A percentile compares a stretch with the other conserved stretches of the same genome.
Evolutionary conservation across 2,797 vertebrate species (phyloP).

Genomic region (Percopsis omiscomaycus): DNA sequence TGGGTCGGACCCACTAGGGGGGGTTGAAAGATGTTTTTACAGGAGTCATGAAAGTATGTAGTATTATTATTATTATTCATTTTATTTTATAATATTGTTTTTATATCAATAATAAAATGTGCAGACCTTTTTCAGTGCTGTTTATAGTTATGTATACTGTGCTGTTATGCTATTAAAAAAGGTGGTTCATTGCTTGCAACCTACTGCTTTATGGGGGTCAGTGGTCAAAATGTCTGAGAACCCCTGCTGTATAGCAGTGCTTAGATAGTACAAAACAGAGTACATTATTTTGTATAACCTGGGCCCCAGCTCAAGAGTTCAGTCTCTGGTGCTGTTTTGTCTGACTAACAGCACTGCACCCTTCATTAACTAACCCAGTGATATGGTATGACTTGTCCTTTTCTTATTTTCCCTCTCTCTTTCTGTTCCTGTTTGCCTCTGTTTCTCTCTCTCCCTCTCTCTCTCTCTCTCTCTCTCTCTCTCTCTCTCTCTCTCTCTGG

Average conservation of each 20-base stretch:
- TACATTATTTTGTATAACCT: conserved; percentile 14
- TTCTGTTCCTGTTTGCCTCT: conserved; percentile 26
- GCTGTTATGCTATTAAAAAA: too few relatives aligned
- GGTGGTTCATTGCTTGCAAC: too few relatives aligned
- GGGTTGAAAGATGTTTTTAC: too few relatives aligned
- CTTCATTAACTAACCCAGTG: conserved; percentile 45
- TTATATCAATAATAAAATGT: too few relatives aligned
- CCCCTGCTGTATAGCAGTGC: neutral
- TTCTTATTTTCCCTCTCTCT: conserved; percentile 20
- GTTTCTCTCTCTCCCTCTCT: conserved; percentile 17
- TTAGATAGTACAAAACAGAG: conserved; percentile 3
- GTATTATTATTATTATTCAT: too few relatives aligned
- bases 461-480: conserved; percentile 5
- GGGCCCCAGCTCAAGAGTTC: conserved; percentile 42
- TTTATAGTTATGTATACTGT: too few relatives aligned
- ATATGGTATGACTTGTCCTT: conserved; percentile 29
- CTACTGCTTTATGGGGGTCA: too few relatives aligned
- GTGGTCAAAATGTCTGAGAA: too few relatives aligned
- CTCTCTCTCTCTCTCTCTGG: conserved; percentile 38
- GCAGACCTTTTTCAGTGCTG: too few relatives aligned
- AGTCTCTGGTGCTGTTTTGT: conserved; percentile 54
- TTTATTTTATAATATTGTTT: too few relatives aligned
- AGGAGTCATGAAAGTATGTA: too few relatives aligned
- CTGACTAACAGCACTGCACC: conserved; percentile 27
- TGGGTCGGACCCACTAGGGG: too few relatives aligned